Conservation (phyloP, 2,797 vertebrate species). For the Taeniopygia guttata region DNA sequence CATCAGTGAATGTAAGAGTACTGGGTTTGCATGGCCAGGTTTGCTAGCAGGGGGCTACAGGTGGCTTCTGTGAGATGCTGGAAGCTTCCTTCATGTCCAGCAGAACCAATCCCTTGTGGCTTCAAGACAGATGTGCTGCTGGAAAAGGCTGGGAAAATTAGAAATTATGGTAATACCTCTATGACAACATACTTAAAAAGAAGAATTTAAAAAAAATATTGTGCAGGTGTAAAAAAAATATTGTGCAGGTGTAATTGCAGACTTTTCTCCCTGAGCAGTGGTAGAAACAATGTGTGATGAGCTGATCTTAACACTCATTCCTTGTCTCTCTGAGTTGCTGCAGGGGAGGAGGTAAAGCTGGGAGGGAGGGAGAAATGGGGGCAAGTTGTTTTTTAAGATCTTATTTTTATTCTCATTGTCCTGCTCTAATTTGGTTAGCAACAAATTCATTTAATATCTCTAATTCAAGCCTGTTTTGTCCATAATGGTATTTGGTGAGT, state of each 20-base stretch:
- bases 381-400: background rate
- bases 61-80: background rate
- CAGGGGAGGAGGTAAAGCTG: background rate
- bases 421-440: background rate
- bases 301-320: background rate
- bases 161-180: background rate
- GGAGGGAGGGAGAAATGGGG: background rate
- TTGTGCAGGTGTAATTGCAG: fast-evolving
- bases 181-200: background rate
- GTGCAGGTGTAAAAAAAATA: background rate
- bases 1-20: background rate
- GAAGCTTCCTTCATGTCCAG: background rate
- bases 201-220: background rate
- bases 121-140: background rate
- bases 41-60: background rate
- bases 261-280: background rate
- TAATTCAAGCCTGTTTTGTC: background rate
- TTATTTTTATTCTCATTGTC: background rate
- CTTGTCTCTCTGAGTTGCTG: background rate
- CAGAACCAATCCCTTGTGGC: background rate
- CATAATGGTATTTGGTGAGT: background rate
- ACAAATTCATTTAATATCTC: background rate
- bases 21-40: background rate
- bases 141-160: background rate
- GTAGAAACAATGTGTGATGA: background rate